Conservation (phyloP, 2,113 vertebrate species). For the Phodopus roborovskii region DNA sequence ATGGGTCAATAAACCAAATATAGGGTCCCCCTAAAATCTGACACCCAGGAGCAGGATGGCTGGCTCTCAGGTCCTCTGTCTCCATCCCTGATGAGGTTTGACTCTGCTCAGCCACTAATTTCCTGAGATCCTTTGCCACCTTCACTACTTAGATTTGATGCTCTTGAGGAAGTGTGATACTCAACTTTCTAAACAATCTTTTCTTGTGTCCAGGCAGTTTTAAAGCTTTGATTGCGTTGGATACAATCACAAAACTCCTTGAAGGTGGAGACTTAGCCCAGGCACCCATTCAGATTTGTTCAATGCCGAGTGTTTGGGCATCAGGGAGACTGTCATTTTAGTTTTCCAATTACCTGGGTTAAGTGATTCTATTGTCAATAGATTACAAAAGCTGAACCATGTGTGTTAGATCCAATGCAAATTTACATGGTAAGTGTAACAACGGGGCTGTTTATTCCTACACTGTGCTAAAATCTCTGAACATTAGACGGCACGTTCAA, state of each 20-base stretch:
- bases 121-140: background rate
- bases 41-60: no score
- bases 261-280: background rate
- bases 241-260: constrained; percentile 1
- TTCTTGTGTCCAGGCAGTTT: background rate
- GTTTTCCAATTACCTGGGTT: background rate
- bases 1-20: background rate
- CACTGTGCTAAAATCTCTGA: background rate
- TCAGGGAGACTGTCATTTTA: background rate
- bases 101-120: background rate
- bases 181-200: background rate
- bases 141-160: background rate
- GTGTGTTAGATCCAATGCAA: background rate
- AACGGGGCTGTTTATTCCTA: background rate
- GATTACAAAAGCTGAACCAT: background rate
- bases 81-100: background rate
- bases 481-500: background rate
- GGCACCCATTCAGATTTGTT: background rate
- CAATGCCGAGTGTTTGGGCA: background rate
- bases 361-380: background rate
- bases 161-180: background rate
- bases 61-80: background rate
- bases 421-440: background rate
- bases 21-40: background rate
- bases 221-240: constrained; percentile 3